Conservation (phyloP, 2,797 vertebrate species). For the Mus minutoides region DNA sequence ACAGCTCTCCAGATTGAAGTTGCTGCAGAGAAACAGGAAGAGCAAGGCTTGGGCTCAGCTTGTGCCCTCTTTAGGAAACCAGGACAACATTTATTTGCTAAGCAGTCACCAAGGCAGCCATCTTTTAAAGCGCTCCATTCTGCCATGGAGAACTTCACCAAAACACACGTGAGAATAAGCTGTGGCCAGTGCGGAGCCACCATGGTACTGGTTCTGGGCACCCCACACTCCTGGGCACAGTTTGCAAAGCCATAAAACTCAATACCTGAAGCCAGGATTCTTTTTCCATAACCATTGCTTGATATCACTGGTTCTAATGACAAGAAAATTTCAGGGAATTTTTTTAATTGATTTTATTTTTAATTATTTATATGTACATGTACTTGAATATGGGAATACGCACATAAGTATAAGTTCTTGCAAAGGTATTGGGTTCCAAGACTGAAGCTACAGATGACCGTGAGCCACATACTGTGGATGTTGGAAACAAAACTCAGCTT, state of each 20-base stretch:
- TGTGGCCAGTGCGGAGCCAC: rapidly evolving
- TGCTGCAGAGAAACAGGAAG: background rate
- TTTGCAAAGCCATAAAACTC: background rate
- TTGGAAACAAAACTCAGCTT: background rate
- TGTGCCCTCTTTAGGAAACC: background rate
- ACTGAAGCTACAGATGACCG: background rate
- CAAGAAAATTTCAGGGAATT: background rate
- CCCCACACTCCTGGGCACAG: no score
- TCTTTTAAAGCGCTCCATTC: background rate
- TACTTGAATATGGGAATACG: background rate
- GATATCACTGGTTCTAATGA: background rate
- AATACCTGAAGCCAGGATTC: background rate
- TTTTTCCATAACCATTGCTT: background rate
- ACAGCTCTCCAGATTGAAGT: rapidly evolving
- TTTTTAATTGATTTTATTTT: background rate
- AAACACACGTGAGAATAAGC: background rate
- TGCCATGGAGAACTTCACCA: no score
- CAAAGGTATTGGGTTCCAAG: no score
- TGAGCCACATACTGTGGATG: background rate
- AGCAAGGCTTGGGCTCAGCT: rapidly evolving
- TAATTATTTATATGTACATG: background rate
- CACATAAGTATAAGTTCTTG: background rate
- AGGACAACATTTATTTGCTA: background rate
- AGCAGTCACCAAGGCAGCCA: background rate
- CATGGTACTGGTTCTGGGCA: background rate